These are phyloP conservation scores for Kryptolebias marmoratus DNA, from an alignment of 2,113 vertebrate species.

Conservation along the genomic window DNA sequence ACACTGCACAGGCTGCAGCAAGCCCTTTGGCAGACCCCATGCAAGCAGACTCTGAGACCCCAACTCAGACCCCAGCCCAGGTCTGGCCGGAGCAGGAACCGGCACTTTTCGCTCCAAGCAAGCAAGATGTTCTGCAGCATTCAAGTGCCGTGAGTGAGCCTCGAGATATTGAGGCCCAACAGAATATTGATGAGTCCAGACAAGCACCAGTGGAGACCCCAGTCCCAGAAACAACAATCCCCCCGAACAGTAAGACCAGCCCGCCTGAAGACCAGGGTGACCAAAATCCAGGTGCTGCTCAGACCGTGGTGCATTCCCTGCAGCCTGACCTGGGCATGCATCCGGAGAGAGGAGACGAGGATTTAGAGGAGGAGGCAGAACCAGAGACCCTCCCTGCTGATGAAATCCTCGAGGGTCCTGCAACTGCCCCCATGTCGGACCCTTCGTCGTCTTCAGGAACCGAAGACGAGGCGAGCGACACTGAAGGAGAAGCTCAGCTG, in stretches of 20 bases:
- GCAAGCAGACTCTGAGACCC: conserved; percentile 62
- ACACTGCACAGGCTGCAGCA: conserved; percentile 35
- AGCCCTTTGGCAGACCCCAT: conserved; percentile 48
- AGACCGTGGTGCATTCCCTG: conserved; percentile 20
- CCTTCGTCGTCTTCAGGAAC: conserved; percentile 77
- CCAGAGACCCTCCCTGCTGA: conserved; percentile 75
- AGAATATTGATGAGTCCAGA: background rate
- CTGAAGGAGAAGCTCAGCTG: conserved; percentile 79
- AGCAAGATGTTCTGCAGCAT: conserved; percentile 12
- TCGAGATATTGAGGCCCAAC: conserved; percentile 21
- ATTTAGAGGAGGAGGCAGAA: conserved; percentile 68
- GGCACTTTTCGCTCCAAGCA: conserved; percentile 27
- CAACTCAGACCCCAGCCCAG: conserved; percentile 55
- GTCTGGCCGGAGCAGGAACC: conserved; percentile 56
- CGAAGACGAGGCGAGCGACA: conserved; percentile 81
- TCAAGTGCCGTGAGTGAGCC: conserved; percentile 11
- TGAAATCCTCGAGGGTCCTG: conserved; percentile 69
- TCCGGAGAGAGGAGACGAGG: conserved; percentile 36
- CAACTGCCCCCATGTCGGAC: conserved; percentile 69
- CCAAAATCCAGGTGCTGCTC: conserved; percentile 52
- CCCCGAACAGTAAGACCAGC: conserved; percentile 81
- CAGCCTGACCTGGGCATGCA: conserved; percentile 68
- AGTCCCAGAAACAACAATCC: conserved; percentile 72
- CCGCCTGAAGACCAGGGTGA: conserved; percentile 82
- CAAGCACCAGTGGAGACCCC: conserved; percentile 22